Evolutionary conservation across 64 coral and sea anemone genomes (phyloP).

Genomic region (Porites lutea): DNA sequence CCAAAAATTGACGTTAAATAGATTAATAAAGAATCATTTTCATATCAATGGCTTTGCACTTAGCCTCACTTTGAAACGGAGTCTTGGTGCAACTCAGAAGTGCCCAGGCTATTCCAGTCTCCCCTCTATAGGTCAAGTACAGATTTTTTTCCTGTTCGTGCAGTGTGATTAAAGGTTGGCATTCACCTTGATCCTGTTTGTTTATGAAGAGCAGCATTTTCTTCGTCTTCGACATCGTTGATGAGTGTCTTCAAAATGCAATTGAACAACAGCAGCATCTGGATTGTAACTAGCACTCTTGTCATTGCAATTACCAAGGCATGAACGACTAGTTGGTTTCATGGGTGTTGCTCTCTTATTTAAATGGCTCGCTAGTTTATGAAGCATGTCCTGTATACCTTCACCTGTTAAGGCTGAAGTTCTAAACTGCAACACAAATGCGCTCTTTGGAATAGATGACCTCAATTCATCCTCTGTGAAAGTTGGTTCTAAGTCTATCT

Average conservation of each 20-base stretch:
- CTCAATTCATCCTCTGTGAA: neutral
- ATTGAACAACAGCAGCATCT: neutral
- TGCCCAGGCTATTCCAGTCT: too few relatives aligned
- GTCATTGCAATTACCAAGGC: too few relatives aligned
- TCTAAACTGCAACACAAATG: neutral
- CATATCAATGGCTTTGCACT: too few relatives aligned
- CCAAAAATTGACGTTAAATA: too few relatives aligned
- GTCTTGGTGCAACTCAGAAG: too few relatives aligned
- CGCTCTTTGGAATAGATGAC: neutral
- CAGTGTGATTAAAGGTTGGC: too few relatives aligned
- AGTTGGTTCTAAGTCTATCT: constrained; percentile 24
- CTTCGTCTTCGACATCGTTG: neutral
- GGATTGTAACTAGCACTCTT: neutral
- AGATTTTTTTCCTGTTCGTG: too few relatives aligned
- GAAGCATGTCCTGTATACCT: constrained; percentile 12
- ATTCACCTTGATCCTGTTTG: too few relatives aligned
- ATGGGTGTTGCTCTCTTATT: constrained; percentile 13
- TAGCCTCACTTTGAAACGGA: too few relatives aligned
- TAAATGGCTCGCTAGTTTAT: neutral
- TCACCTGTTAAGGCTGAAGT: constrained; percentile 18
- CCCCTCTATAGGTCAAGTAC: too few relatives aligned
- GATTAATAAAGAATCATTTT: too few relatives aligned
- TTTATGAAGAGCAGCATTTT: neutral
- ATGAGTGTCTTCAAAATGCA: neutral
- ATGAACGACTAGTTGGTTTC: neutral